Evolutionary conservation across 2,888 invertebrate species (phyloP).

Genomic region (Lymantria monacha): DNA sequence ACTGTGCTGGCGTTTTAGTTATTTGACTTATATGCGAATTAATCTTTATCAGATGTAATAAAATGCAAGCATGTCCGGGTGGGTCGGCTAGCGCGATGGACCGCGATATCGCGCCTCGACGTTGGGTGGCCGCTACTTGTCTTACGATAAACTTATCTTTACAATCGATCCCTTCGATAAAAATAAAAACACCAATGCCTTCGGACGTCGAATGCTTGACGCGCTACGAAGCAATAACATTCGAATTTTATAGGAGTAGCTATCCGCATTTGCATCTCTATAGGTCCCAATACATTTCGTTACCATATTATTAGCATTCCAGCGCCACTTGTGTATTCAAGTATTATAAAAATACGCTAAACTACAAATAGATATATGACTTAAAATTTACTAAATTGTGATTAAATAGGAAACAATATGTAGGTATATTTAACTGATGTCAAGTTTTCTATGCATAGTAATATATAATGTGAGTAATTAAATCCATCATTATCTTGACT

Average conservation of each 20-base stretch:
- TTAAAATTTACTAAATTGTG: slow-evolving; percentile 14
- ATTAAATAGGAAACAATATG: slow-evolving; percentile 1
- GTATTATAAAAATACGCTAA: slow-evolving; percentile 34
- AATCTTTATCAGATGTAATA: slow-evolving; percentile 76
- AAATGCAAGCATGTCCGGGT: slow-evolving; percentile 64
- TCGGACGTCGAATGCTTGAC: slow-evolving; percentile 68
- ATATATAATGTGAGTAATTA: too few relatives aligned
- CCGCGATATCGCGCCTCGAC: slow-evolving; percentile 39
- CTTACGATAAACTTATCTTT: slow-evolving; percentile 80
- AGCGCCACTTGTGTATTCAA: slow-evolving; percentile 47
- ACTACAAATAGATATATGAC: slow-evolving; percentile 17
- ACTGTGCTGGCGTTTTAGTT: slow-evolving; percentile 55
- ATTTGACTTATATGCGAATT: slow-evolving; percentile 78
- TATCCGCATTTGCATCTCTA: slow-evolving; percentile 74
- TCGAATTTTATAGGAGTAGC: slow-evolving; percentile 71
- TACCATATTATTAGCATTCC: slow-evolving; percentile 71
- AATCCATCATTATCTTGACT: too few relatives aligned
- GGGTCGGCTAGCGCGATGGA: slow-evolving; percentile 42
- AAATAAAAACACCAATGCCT: slow-evolving; percentile 68
- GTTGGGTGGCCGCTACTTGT: slow-evolving; percentile 80
- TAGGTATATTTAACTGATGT: too few relatives aligned
- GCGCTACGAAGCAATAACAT: slow-evolving; percentile 72
- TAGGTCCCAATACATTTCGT: slow-evolving; percentile 69
- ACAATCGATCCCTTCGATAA: slow-evolving; percentile 79
- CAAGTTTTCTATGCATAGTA: too few relatives aligned